Evolutionary conservation across 2,797 vertebrate genomes (phyloP), one percentile per base, ranked within the genome.

Genomic region (Sebastiscus albofasciatus): DNA sequence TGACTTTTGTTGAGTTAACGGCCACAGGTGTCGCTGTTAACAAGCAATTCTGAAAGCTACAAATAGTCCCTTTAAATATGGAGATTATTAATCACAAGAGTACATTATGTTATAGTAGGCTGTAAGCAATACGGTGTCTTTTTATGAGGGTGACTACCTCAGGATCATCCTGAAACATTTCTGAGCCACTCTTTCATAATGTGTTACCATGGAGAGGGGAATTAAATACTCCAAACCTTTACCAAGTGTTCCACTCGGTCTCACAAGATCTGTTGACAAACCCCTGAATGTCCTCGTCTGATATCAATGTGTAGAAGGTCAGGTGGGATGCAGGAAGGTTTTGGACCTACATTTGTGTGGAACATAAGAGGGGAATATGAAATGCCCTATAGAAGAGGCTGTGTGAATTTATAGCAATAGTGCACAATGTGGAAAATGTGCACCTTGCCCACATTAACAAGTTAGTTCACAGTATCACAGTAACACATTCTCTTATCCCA

Each of bases 371-470:
- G 20, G 31, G 14, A 26, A 8, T 4, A 52, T 61, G 8, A 69
- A 77, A 67, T 27, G 11, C 5, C 11, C 8, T 58, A 22, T 26
- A 33, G 22, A 54, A 54, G 33, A 80, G n/a, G 34, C 26, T 55
- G 60, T 49, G 67, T 72, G 60, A 70, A 85, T 84, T 68, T 74
- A 54, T 69, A 85, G 76, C 56, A 27, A n/a, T 9, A 16, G 29
- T 52, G 39, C 60, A 71, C 56, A 10, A 8, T 26, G 27, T 78
- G 33, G 49, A 13, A 27, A 79, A 42, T 68, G 14, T 77, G 13
- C 62, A 65, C 68, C 33, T 74, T 80, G 33, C 64, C 79, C 62
- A 70, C 71, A 62, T 87, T 71, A 82, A 54, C 66, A 80, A 83
- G 62, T 29, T 49, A 34, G 20, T 67, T 83, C 66, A 69, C 79